Base-by-base conservation (phyloP, 2,797 vertebrate genomes). In the Sebastes jordani region DNA sequence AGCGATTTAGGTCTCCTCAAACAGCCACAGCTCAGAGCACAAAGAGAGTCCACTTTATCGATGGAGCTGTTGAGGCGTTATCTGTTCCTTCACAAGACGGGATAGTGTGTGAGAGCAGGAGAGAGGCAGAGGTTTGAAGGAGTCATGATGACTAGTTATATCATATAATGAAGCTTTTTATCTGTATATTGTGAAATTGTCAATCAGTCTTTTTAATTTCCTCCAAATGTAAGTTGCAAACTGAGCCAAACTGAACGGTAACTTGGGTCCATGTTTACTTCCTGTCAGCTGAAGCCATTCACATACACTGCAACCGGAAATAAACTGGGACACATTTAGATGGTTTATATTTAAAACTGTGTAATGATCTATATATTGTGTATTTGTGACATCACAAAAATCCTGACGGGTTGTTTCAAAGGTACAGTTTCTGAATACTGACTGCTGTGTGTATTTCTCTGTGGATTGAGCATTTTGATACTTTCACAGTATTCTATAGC, bases 1-100 rank as follows among this genome's bases (percentile, higher is more conserved):
- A 85, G 82, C 22, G 76, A 91, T 93, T 92, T 78, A 27, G 59
- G 72, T 73, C 72, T 89, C 64, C 46, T 88, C 72, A 74, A 81
- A 80, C 59, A 54, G 80, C 75, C 81, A 10, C 62, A 32, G 79
- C 80, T 84, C 68, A 2, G 13, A 80, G 75, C 78, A 72, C 76
- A 79, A 78, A 84, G 76, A 80, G 63, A 90, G 79, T 86, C 83
- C 60, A 63, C 38, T 82, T 77, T 81, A 88, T 93, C 61, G 55
- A 88, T 75, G 74, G 38, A 80, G 80, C 84, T 63, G 75, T 69
- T 86, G 81, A 5, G 0, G 71, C 8, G 6, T 88, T 83, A 90
- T 91, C 88, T 86, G 66, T 70, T 78, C 72, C 55, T 71, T 64
- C 46, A 80, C 56, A 83, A 69, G 72, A 71, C 5, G 32, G 66